Base-by-base conservation (phyloP, 1,140 invertebrate species). In the Asobara japonica region DNA sequence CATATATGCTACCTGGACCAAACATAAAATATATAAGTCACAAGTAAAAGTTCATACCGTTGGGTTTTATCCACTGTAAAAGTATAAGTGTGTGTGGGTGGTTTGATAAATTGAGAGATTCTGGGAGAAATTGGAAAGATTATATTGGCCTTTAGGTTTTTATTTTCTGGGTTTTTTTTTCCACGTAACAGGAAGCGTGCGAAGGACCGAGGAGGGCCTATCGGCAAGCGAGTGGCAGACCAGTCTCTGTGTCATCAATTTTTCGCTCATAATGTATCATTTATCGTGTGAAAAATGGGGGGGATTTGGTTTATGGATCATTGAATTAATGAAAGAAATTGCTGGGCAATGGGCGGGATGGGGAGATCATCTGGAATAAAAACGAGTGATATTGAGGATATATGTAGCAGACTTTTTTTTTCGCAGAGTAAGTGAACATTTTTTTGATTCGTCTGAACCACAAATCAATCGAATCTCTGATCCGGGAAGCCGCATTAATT, bases 61-160 rank as follows among this genome's bases (percentile, higher is more conserved):
- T 56, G 51, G 18, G 22, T 27, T 56, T 56, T 56, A 56, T 56
- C 51, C 25, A 56, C 51, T 56, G 51, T 56, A 22, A 22, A 22
- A 25, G 51, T 7, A 22, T 27, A 5, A 1, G 48, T 69, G 66
- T 56, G 68, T 22, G 31, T 29, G 65, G 36, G 13, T 25, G 2
- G 4, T 41, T 41, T 66, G 65, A 66, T 41, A 66, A 66, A 66
- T 66, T 66, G 62, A 20, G 20, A 5, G 25, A 65, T 22, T 36
- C 30, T 38, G 38, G 10, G 62, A 65, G 31, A 38, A 61, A 69
- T 69, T 69, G 67, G 16, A 3, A 61, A 69, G 31, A 69, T 61
- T 38, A 36, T 70, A 64, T 69, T 56, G 18, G 45, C 27, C 66
- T 29, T 56, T 41, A 36, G 65, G 33, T 33, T 65, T 6, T 38